Percentiles rank a stretch among this genome's conserved stretches.
These are phyloP conservation scores for Subacronicta megacephala DNA, from an alignment of 2,888 invertebrate genomes.

Conservation along the genomic window DNA sequence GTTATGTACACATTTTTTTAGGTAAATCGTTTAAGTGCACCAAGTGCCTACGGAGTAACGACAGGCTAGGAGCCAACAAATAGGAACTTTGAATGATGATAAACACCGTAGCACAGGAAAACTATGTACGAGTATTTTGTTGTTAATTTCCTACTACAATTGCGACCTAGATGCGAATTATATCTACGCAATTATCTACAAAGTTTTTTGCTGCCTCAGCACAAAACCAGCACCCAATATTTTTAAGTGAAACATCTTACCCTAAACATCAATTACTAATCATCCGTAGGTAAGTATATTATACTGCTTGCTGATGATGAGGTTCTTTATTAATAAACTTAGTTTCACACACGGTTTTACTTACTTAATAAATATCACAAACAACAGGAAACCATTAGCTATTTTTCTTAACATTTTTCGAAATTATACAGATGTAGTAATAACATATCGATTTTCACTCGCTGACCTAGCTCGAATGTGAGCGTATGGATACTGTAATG, in stretches of 20 bases:
- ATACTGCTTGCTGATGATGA: not conserved
- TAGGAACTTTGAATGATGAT: constrained; percentile 5
- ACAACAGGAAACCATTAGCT: constrained; percentile 18
- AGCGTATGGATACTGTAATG: constrained; percentile 61
- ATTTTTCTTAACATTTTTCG: constrained; percentile 41
- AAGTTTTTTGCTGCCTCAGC: not conserved
- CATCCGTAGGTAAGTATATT: not conserved
- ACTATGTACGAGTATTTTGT: constrained; percentile 7
- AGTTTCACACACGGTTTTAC: constrained; percentile 1
- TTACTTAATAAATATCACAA: too few species aligned
- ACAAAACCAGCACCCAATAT: not conserved
- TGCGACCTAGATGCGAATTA: constrained; percentile 7
- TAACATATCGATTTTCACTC: constrained; percentile 66
- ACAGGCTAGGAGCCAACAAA: constrained; percentile 6
- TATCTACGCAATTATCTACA: not conserved
- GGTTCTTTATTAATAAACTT: constrained; percentile 14
- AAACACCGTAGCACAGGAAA: constrained; percentile 11
- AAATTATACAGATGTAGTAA: constrained; percentile 61
- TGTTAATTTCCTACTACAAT: constrained; percentile 16
- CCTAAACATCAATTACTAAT: too few species aligned
- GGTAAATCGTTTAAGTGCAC: constrained; percentile 61
- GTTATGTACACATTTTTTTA: not conserved
- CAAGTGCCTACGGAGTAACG: constrained; percentile 28
- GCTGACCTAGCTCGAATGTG: constrained; percentile 72
- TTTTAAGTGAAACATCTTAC: too few species aligned